Evolutionary conservation across 2,888 invertebrate genomes (phyloP), one percentile per base, ranked within the genome.

Genomic region (Stenoptilia bipunctidactyla): DNA sequence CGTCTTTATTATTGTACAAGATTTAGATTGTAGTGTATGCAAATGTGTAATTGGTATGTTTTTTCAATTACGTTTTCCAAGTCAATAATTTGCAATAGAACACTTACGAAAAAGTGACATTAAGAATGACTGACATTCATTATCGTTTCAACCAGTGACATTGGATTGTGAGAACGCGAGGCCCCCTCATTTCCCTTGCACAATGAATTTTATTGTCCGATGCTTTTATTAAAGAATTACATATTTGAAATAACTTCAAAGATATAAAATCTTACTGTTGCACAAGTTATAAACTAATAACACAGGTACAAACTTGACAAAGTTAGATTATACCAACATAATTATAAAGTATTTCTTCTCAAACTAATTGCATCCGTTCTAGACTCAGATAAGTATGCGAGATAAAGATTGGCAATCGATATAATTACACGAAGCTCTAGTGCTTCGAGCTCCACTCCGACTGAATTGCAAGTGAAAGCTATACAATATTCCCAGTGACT

Each of bases 401-500:
- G 30, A 30, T 30, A 30, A 30, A 30, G 9, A 30, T 30, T 30
- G 4, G n/a, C 30, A n/a, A 30, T 30, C 30, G 30, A 30, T 30
- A 30, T 30, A 30, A 30, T 30, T 30, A 30, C n/a, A n/a, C n/a
- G n/a, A n/a, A n/a, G n/a, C n/a, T n/a, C 30, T 30, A 30, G 30
- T 3, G 30, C 30, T n/a, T 30, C 20, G 20, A 20, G 8, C 20
- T 20, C 8, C 20, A 20, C 20, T 36, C 37, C 13, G 40, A 61
- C 59, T 59, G 62, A 59, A 58, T 57, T 48, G 50, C 50, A 47
- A 65, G 66, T 61, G 66, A 75, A 76, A 76, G 64, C 63, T 12
- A 8, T 10, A 30, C 30, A 3, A 53, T 47, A 66, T 68, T 68
- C 65, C 66, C 65, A 64, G 57, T 55, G 48, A 60, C 45, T 50